Base-by-base conservation (phyloP, 2,113 vertebrate species). In the Poecilia latipinna region DNA sequence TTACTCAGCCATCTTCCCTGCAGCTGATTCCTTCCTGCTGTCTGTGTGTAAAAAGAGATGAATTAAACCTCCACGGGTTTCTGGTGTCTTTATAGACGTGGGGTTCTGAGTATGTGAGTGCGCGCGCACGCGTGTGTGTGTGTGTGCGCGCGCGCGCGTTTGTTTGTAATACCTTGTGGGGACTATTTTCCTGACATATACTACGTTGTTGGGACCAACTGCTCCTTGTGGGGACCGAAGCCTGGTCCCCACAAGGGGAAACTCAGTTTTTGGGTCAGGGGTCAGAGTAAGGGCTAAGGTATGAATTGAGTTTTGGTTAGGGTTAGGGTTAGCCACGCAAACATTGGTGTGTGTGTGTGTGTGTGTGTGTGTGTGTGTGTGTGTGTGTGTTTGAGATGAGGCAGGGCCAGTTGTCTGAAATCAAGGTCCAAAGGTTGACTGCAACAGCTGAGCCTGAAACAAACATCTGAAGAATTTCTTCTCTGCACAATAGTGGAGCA, bases 1-100 rank as follows among this genome's bases (percentile, higher is more conserved):
- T 91, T 65, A 91, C 88, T 90, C 86, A 29, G 86, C 66, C 90
- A 91, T 91, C 70, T 61, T 89, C 79, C 35, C 63, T 28, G 73
- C 60, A 26, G 66, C 70, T 68, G 54, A 64, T 3, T 78, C 72
- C 85, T 80, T 33, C 67, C 77, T 62, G 28, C 51, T 35, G 61
- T 33, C 1, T 1, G 51, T 28, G 28, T 29, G 24, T 1, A 31
- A 82, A 57, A 70, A 26, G 61, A 87, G 75, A 79, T 17, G 73
- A 78, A 66, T 68, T 76, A 19, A 33, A 51, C 69, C 13, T 63
- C 54, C 63, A 12, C 42, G 11, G 70, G 24, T 37, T 15, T 29
- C 22, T 51, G 76, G 60, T 71, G 61, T 74, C 75, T 86, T 88
- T 91, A 87, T 88, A 88, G 66, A 35, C 54, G 75, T 28, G 26